Evolutionary conservation across 1,140 invertebrate genomes (phyloP), one percentile per base, ranked within the genome.

Genomic region (Riptortus pedestris): DNA sequence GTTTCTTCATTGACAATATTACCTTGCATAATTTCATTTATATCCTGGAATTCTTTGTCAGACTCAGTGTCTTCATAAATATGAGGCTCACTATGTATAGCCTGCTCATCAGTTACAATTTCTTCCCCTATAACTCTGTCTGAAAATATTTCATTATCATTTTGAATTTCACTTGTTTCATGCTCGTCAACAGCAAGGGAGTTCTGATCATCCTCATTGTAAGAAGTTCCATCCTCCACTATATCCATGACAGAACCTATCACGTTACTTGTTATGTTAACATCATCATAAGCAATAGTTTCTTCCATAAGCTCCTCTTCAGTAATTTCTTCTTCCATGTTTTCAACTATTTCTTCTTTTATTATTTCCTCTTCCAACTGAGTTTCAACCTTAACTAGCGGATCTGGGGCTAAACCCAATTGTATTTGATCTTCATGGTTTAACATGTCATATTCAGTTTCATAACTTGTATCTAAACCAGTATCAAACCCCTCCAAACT

Each of bases 1-100:
- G 65, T 66, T 57, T 66, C 65, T 24, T 66, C 62, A 55, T 22
- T 61, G n/a, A 65, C 26, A 28, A 66, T 59, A 59, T 66, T 51
- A 20, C 60, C 62, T 5, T 48, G 33, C 28, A 64, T 63, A 5
- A 66, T 62, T 16, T 66, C 65, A 12, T 64, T 61, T 12, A 66
- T 33, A 51, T 61, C 27, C n/a, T n/a, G n/a, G n/a, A n/a, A n/a
- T n/a, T n/a, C n/a, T n/a, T n/a, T n/a, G n/a, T 66, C 60, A 1
- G 26, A 24, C n/a, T 28, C 58, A 20, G 12, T 64, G 18, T 66
- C 64, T 20, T 60, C 59, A 28, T 60, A 64, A 24, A 45, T 45
- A 31, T 59, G 55, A 27, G 48, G 58, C 16, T 28, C 33, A 27
- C 59, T 28, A 26, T 33, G 55, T 18, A 24, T 27, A 24, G 22